These are phyloP conservation scores for Myocastor coypus DNA, from an alignment of 2,113 vertebrate genomes.

Conservation along the genomic window DNA sequence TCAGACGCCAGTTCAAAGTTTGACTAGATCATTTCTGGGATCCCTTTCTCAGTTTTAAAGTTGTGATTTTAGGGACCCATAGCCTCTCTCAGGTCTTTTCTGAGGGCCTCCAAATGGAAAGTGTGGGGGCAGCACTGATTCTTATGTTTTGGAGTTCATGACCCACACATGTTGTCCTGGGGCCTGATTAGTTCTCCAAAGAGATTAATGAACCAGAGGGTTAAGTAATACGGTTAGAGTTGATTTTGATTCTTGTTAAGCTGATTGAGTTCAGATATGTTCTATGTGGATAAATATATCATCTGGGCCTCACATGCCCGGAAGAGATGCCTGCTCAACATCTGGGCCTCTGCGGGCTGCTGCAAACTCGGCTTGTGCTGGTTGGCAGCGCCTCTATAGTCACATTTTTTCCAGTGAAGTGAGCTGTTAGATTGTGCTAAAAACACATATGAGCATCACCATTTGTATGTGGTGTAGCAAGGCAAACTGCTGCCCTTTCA, in stretches of 20 bases:
- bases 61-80: background rate
- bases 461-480: background rate
- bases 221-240: slow-evolving; percentile 2
- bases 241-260: slow-evolving; percentile 59
- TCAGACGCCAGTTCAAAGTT: background rate
- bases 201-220: background rate
- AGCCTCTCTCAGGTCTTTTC: background rate
- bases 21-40: background rate
- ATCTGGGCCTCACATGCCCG: slow-evolving; percentile 6
- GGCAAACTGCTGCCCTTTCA: background rate
- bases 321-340: slow-evolving; percentile 30
- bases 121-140: background rate
- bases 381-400: slow-evolving; percentile 18
- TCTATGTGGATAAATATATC: slow-evolving; percentile 11
- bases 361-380: background rate
- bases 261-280: slow-evolving; percentile 49
- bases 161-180: background rate
- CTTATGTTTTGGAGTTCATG: background rate
- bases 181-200: background rate
- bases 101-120: background rate
- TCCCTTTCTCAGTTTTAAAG: background rate
- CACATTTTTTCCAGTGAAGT: slow-evolving; percentile 48
- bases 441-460: background rate
- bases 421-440: slow-evolving; percentile 60
- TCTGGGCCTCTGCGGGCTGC: slow-evolving; percentile 41